Conservation (phyloP, 2,113 vertebrate genomes). For the Psilopsiagon aurifrons region DNA sequence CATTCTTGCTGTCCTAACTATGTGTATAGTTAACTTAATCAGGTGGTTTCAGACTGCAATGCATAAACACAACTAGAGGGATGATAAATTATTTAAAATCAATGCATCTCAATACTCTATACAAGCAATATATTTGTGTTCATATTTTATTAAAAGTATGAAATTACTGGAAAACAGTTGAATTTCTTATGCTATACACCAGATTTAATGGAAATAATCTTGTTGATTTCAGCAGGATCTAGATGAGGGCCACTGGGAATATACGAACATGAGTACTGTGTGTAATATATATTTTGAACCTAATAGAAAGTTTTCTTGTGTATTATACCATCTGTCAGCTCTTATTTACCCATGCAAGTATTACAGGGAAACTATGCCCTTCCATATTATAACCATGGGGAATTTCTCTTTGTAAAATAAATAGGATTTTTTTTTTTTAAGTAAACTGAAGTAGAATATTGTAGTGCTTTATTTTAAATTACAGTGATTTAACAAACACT, state of each 20-base stretch:
- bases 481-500: not conserved
- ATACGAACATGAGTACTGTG: not conserved
- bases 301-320: constrained; percentile 30
- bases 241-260: not conserved
- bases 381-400: not conserved
- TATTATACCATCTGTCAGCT: constrained; percentile 17
- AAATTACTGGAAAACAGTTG: not conserved
- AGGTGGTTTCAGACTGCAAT: not conserved
- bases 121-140: not conserved
- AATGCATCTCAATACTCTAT: not conserved
- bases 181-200: not conserved
- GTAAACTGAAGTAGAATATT: not conserved
- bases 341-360: constrained; percentile 11
- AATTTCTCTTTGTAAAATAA: constrained; percentile 12
- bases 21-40: not conserved
- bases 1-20: not conserved
- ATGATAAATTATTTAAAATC: constrained; percentile 16
- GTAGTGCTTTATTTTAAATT: constrained; percentile 1
- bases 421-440: not conserved
- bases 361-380: not conserved
- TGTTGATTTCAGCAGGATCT: not conserved
- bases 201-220: not conserved
- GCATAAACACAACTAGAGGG: not conserved
- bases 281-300: not conserved
- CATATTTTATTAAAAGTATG: not conserved